Evolutionary conservation across 2,113 vertebrate genomes (phyloP).

Genomic region (Oriolus oriolus): DNA sequence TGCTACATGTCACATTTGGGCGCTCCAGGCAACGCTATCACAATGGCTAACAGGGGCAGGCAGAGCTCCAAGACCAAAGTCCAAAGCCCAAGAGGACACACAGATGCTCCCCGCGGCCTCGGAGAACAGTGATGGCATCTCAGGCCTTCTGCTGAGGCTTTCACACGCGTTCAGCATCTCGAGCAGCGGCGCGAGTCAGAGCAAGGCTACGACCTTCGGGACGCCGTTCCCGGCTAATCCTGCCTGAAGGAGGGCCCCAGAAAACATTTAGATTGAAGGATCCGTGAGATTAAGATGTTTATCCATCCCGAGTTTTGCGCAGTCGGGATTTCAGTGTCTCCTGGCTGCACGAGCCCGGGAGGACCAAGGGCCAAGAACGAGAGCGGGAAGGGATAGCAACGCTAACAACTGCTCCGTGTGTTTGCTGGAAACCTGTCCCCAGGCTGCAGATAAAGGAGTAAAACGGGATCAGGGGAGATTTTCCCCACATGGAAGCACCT

Average conservation of each 20-base stretch:
- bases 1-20: slow-evolving; percentile 39
- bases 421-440: slow-evolving; percentile 41
- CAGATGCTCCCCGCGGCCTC: slow-evolving; percentile 38
- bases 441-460: background rate
- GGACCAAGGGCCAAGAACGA: background rate
- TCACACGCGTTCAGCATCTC: background rate
- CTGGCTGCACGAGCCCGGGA: background rate
- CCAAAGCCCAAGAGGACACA: slow-evolving; percentile 32
- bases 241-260: background rate
- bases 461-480: background rate
- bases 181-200: background rate
- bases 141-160: slow-evolving; percentile 41
- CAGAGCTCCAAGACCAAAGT: slow-evolving; percentile 24
- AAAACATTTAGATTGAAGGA: slow-evolving; percentile 35
- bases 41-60: slow-evolving; percentile 49
- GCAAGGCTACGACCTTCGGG: background rate
- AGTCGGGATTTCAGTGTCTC: background rate
- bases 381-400: background rate
- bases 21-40: slow-evolving; percentile 37
- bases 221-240: background rate
- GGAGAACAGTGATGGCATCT: slow-evolving; percentile 24
- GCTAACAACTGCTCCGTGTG: background rate
- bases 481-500: background rate
- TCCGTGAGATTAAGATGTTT: slow-evolving; percentile 50
- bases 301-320: background rate